Evolutionary conservation across 2,888 invertebrate species (phyloP).

Genomic region (Atethmia centrago): DNA sequence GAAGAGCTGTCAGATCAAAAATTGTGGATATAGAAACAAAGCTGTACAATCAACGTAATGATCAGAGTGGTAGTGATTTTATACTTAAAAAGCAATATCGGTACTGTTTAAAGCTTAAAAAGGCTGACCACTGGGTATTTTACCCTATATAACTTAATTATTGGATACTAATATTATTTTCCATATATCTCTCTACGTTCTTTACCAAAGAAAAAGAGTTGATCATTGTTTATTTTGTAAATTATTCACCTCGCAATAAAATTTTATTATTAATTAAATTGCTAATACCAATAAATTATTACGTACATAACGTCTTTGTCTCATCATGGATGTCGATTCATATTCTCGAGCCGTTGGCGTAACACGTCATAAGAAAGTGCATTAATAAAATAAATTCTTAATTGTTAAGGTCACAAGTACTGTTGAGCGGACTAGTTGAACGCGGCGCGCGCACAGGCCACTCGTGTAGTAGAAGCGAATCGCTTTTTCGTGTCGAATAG

Average conservation of each 20-base stretch:
- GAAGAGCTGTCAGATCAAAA: not conserved
- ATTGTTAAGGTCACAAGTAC: slow-evolving; percentile 88
- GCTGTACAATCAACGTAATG: not conserved
- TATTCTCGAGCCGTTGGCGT: slow-evolving; percentile 69
- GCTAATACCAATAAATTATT: slow-evolving; percentile 48
- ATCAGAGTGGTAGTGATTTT: not conserved
- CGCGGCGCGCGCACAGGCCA: slow-evolving; percentile 86
- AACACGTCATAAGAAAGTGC: slow-evolving; percentile 88
- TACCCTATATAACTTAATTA: slow-evolving; percentile 10
- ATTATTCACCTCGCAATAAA: slow-evolving; percentile 24
- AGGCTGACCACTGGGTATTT: not conserved
- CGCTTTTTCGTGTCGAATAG: slow-evolving; percentile 80
- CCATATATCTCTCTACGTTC: slow-evolving; percentile 55
- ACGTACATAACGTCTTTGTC: slow-evolving; percentile 68
- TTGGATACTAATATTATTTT: slow-evolving; percentile 1
- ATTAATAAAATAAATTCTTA: slow-evolving; percentile 89
- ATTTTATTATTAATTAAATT: slow-evolving; percentile 32
- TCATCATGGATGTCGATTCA: slow-evolving; percentile 69
- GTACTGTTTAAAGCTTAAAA: not conserved
- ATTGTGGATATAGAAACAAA: not conserved
- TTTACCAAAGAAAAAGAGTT: slow-evolving; percentile 61
- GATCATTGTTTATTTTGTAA: slow-evolving; percentile 39
- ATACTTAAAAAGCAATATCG: not conserved
- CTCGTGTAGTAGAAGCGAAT: slow-evolving; percentile 89
- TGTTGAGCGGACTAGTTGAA: slow-evolving; percentile 83